Evolutionary conservation across 2,888 invertebrate genomes (phyloP).

Genomic region (Heliothis peltigera): DNA sequence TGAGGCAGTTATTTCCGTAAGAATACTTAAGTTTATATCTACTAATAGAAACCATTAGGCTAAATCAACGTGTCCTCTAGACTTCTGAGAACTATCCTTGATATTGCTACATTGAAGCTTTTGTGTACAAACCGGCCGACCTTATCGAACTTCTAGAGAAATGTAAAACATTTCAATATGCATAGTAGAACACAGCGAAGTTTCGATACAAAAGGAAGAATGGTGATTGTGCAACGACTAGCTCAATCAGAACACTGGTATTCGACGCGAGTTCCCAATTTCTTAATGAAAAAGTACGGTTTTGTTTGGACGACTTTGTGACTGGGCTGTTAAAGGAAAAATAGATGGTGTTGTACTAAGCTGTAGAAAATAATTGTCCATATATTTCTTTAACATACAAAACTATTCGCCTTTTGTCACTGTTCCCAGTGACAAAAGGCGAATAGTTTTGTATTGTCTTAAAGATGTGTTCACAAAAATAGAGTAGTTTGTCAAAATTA

Average conservation of each 20-base stretch:
- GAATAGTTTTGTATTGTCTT: too few relatives aligned
- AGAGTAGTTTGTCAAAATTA: too few relatives aligned
- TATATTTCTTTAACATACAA: too few relatives aligned
- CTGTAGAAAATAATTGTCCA: too few relatives aligned
- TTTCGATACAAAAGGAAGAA: constrained; percentile 20
- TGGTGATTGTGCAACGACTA: constrained; percentile 14
- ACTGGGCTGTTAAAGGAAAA: background rate
- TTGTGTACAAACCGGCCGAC: background rate
- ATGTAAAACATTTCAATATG: constrained; percentile 27
- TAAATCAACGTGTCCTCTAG: background rate
- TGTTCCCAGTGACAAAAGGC: too few relatives aligned
- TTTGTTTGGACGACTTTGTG: background rate
- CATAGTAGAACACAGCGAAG: constrained; percentile 14
- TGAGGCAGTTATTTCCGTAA: too few relatives aligned
- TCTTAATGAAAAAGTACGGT: constrained; percentile 22
- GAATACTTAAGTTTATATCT: background rate
- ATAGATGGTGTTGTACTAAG: background rate
- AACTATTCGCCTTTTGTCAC: too few relatives aligned
- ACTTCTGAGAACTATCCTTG: constrained; percentile 12
- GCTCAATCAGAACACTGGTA: background rate
- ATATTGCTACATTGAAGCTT: constrained; percentile 26
- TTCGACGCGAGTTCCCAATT: constrained; percentile 11
- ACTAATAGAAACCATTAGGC: background rate
- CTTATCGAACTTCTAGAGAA: constrained; percentile 26
- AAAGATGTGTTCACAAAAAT: too few relatives aligned